Conservation (phyloP, 2,113 vertebrate species). For the Myodes glareolus region DNA sequence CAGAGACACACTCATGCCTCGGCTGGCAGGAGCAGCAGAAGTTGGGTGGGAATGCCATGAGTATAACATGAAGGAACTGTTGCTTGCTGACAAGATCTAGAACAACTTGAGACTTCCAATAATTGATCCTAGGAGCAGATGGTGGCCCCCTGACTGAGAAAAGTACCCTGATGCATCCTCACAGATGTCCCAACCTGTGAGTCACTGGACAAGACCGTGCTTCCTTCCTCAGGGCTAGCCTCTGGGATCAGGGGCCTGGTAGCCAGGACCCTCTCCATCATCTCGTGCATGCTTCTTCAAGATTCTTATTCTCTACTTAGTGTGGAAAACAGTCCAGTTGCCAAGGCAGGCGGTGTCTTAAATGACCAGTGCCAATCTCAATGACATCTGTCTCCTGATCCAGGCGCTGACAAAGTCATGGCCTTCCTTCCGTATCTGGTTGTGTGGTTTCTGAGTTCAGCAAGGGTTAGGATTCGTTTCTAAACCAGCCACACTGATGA, state of each 20-base stretch:
- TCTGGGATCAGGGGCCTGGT: too few relatives aligned
- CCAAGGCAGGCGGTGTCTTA: too few relatives aligned
- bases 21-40: background rate
- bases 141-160: background rate
- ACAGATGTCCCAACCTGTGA: fast-evolving
- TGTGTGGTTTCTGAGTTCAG: background rate
- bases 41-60: background rate
- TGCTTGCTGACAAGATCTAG: background rate
- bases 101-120: background rate
- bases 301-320: background rate
- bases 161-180: background rate
- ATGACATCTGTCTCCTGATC: background rate
- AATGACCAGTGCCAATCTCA: too few relatives aligned
- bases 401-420: background rate
- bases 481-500: background rate
- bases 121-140: background rate
- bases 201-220: fast-evolving
- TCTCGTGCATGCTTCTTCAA: background rate
- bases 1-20: background rate
- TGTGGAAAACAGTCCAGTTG: background rate
- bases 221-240: background rate
- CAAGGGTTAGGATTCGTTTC: background rate
- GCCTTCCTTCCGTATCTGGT: fast-evolving
- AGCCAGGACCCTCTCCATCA: background rate
- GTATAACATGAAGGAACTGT: background rate